Conservation (phyloP, 1,140 invertebrate species). For the Tyrophagus putrescentiae region DNA sequence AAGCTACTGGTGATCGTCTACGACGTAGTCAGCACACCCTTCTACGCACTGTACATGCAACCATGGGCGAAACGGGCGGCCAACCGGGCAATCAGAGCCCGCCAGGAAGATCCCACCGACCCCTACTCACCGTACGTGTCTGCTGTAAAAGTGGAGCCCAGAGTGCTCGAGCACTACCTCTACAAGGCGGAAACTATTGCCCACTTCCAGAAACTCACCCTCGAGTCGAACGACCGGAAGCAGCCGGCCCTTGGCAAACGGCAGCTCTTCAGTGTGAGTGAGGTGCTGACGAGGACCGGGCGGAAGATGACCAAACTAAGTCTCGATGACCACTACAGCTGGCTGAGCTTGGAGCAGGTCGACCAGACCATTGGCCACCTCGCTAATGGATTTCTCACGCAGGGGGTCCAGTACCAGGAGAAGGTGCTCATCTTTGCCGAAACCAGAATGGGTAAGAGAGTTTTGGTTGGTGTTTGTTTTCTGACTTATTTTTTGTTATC, state of each 20-base stretch:
- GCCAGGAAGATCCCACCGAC: constrained; percentile 16
- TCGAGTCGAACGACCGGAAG: constrained; percentile 42
- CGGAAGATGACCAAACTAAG: constrained; percentile 59
- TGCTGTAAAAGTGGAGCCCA: background rate
- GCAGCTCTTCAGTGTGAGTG: constrained; percentile 30
- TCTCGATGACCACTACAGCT: constrained; percentile 61
- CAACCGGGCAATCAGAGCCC: background rate
- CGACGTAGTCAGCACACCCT: constrained; percentile 72
- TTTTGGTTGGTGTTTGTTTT: background rate
- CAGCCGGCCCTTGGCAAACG: constrained; percentile 11
- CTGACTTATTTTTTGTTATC: constrained; percentile 24
- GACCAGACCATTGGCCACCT: constrained; percentile 54
- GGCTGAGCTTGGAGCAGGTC: constrained; percentile 68
- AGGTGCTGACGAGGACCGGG: constrained; percentile 81
- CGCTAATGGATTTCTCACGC: constrained; percentile 53
- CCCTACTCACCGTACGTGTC: constrained; percentile 19
- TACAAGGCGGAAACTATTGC: constrained; percentile 68
- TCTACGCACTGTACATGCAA: constrained; percentile 66
- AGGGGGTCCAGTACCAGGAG: constrained; percentile 44
- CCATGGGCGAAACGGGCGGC: constrained; percentile 49
- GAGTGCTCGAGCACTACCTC: constrained; percentile 6
- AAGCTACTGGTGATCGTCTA: constrained; percentile 43
- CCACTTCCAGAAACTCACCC: constrained; percentile 61
- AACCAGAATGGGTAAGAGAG: constrained; percentile 47
- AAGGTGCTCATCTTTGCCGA: constrained; percentile 90